Evolutionary conservation across 2,888 invertebrate genomes (phyloP).

Genomic region (Catocala sponsa): DNA sequence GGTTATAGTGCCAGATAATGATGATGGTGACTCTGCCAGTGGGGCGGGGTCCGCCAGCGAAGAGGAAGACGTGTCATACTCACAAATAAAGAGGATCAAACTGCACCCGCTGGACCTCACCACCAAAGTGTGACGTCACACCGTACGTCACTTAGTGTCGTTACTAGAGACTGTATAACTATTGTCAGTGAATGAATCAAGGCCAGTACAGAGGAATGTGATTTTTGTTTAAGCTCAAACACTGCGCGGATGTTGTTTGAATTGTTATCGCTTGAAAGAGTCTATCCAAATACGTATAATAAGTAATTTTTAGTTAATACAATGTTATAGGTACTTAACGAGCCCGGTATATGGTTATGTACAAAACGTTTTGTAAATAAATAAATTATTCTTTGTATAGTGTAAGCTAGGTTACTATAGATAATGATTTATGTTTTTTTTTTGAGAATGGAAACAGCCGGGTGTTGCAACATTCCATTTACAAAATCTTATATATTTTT

Average conservation of each 20-base stretch:
- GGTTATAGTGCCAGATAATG: conserved; percentile 76
- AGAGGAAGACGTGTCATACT: conserved; percentile 86
- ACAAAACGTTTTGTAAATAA: conserved; percentile 83
- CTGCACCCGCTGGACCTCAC: conserved; percentile 90
- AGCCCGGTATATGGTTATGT: conserved; percentile 79
- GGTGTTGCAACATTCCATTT: conserved; percentile 74
- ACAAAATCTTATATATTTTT: conserved; percentile 56
- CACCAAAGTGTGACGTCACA: conserved; percentile 89
- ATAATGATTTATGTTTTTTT: conserved; percentile 66
- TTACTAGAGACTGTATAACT: conserved; percentile 55
- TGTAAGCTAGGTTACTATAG: conserved; percentile 71
- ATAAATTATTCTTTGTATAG: conserved; percentile 73
- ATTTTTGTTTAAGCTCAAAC: conserved; percentile 76
- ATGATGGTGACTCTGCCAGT: conserved; percentile 80
- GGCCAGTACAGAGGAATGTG: conserved; percentile 87
- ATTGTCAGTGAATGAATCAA: conserved; percentile 69
- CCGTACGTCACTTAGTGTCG: conserved; percentile 57
- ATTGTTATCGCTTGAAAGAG: conserved; percentile 86
- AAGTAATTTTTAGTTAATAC: conserved; percentile 75
- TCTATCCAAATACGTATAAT: conserved; percentile 87
- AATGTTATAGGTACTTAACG: conserved; percentile 73
- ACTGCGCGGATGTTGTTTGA: conserved; percentile 69
- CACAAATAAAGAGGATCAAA: conserved; percentile 88
- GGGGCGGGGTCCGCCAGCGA: conserved; percentile 82
- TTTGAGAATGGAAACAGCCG: conserved; percentile 66